Evolutionary conservation across 2,888 invertebrate genomes (phyloP), one percentile per base, ranked within the genome.

Genomic region (Ophion obscuratus): DNA sequence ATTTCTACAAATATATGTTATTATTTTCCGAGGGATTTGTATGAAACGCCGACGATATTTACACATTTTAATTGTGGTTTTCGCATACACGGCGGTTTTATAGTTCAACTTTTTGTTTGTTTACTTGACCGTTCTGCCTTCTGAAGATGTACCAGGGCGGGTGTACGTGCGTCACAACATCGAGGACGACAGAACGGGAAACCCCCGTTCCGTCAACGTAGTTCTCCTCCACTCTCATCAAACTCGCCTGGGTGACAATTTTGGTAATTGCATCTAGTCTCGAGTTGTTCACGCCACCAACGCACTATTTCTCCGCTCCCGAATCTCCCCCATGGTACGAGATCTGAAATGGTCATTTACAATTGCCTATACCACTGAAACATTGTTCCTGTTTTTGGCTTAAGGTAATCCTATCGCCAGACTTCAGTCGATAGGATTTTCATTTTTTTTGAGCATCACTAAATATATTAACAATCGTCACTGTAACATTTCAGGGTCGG

Each of bases 101-200:
- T 61, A 11, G 61, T 24, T 61, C 24, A 10, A 20, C 2, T 61
- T 24, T 10, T 53, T 4, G 0, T 57, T 57, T 66, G 40, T 36
- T 44, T 44, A 61, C 40, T 17, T 62, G n/a, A 44, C 47, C 40
- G 66, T 75, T 67, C 31, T 64, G 62, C 31, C 76, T 47, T 64
- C 17, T 47, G 53, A 53, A n/a, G 53, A 5, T 73, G 62, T 61
- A 62, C 47, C 47, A 73, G 59, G 71, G 66, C 31, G 81, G 80
- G 62, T 78, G 74, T 77, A 20, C 77, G 73, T 78, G 81, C 84
- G 77, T 85, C 84, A 85, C 68, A 36, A 61, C 53, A 44, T 70
- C 66, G n/a, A 53, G 73, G 73, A 57, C 24, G 70, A 66, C n/a
- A 14, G 68, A 31, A 57, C 57, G 40, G 80, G 17, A 85, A 74